phyloP scores from a whole-genome alignment of 2,797 vertebrate species.

The Darevskia mixta region DNA sequence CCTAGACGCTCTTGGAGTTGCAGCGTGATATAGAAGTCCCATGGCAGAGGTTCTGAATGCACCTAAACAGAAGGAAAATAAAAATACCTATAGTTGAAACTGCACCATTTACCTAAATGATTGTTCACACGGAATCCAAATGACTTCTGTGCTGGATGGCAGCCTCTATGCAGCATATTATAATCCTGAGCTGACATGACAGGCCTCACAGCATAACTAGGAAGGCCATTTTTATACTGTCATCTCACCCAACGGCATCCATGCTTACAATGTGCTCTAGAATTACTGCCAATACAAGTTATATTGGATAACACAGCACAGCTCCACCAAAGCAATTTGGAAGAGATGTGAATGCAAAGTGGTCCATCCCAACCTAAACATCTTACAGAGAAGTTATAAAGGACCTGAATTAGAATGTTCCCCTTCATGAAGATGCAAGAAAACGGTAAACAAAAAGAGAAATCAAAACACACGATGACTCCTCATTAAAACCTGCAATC shows the following conservation, averaged over 20 bases:
- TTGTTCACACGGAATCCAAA: not conserved
- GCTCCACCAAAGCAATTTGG: not conserved
- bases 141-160: not conserved
- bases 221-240: not conserved
- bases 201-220: no score
- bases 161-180: not conserved
- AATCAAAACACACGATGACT: no score
- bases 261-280: not conserved
- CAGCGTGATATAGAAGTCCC: conserved; percentile 83
- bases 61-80: conserved; percentile 71
- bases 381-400: not conserved
- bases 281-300: not conserved
- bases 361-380: not conserved
- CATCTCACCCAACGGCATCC: not conserved
- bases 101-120: not conserved
- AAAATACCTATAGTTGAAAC: not conserved
- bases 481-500: no score
- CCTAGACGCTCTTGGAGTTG: conserved; percentile 78
- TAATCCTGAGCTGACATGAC: not conserved
- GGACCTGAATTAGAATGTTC: conserved; percentile 9
- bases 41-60: conserved; percentile 78
- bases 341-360: not conserved
- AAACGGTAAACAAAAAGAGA: not conserved
- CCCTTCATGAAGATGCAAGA: not conserved
- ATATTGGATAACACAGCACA: not conserved